Base-by-base conservation (phyloP, 2,797 vertebrate species). In the Manis pentadactyla region DNA sequence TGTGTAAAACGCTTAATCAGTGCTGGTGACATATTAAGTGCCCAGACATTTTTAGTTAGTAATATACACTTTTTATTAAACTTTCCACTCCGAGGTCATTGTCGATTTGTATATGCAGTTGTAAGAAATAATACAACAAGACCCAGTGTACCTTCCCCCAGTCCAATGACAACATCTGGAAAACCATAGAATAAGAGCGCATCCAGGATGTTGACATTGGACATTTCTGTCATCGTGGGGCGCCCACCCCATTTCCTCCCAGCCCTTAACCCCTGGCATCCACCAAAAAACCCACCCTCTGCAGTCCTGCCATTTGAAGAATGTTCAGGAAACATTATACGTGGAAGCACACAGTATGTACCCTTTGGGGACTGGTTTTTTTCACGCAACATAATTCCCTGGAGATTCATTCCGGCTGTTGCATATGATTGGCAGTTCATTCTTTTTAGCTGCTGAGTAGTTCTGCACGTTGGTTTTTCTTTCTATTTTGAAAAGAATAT, bases 401-500 rank as follows among this genome's bases (percentile, higher is more conserved):
- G 49, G 55, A 71, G 39, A 27, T 25, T 69, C 19, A 14, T 37
- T 49, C 64, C 37, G 2, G 5, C 18, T 37, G 51, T 46, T n/a
- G 2, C 1, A 2, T 39, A 4, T 74, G n/a, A 7, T 68, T 39
- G 15, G 10, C 8, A 4, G 4, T 14, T 61, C 8, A 1, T 27
- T 78, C 55, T 19, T 93, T 31, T 42, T 69, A 31, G 42, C 61
- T 42, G 29, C 42, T 8, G 14, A 27, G 46, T 66, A 11, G 53
- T 66, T 42, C 49, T 34, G 19, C 23, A 29, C 25, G 13, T 42
- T 39, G 63, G 18, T 37, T 93, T 85, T 37, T 3, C n/a, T 59
- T 66, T 66, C 37, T 71, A 63, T 73, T 95, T 79, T 78, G 64
- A 71, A 63, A 89, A 57, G 64, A 89, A n/a, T 49, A 13, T 49